These are phyloP conservation scores for Gari tellinella DNA, from an alignment of 2,888 invertebrate species.

Conservation along the genomic window DNA sequence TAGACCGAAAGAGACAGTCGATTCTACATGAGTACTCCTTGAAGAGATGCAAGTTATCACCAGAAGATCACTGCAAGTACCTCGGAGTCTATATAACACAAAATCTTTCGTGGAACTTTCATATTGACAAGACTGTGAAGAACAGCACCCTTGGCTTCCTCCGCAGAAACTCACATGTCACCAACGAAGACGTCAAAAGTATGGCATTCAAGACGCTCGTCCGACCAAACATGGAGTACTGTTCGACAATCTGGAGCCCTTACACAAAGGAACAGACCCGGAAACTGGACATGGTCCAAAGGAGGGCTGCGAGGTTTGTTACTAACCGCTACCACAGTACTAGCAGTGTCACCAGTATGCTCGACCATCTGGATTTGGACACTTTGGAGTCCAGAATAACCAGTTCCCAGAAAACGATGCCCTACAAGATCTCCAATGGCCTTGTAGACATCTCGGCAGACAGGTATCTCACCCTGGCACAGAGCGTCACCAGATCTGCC, in stretches of 20 bases:
- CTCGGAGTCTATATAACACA: conserved; percentile 19
- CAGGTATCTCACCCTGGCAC: too few species aligned
- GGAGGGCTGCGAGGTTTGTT: too few species aligned
- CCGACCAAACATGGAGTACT: conserved; percentile 4
- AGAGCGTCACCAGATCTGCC: too few species aligned
- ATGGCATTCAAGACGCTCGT: conserved; percentile 23
- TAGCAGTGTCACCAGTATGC: too few species aligned
- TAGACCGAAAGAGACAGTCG: conserved; percentile 15
- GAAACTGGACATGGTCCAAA: too few species aligned
- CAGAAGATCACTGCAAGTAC: conserved; percentile 22
- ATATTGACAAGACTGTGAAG: conserved; percentile 7
- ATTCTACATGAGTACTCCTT: conserved; percentile 13
- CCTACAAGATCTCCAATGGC: too few species aligned
- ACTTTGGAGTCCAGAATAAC: too few species aligned
- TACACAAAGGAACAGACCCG: not conserved
- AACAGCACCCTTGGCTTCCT: conserved; percentile 19
- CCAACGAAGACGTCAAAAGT: conserved; percentile 3
- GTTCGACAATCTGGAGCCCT: conserved; percentile 4
- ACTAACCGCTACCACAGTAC: too few species aligned
- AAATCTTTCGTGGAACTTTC: conserved; percentile 6
- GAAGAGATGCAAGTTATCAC: conserved; percentile 21
- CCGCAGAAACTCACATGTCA: conserved; percentile 18
- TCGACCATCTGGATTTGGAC: too few species aligned
- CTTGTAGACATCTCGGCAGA: too few species aligned
- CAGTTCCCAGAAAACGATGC: too few species aligned